A percentile compares a stretch with the other conserved stretches of the same genome.
Conservation (phyloP, 1,140 invertebrate species). For the Heliconius hermathena region DNA sequence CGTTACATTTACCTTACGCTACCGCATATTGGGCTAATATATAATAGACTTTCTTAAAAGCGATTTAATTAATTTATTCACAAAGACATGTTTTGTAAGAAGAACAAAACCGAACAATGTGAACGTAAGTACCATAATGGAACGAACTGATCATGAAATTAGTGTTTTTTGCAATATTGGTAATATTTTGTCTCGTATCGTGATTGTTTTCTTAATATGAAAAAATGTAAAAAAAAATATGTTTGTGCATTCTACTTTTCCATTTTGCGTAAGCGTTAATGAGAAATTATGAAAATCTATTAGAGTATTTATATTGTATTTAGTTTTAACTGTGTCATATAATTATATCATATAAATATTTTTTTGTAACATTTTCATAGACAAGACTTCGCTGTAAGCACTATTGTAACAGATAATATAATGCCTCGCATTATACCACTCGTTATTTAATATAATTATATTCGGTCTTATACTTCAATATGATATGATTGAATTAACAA, state of each 20-base stretch:
- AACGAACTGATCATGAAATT: not conserved
- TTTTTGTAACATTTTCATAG: not conserved
- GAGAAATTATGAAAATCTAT: constrained; percentile 1
- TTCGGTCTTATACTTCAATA: no score
- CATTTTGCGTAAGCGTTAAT: not conserved
- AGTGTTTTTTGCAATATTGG: not conserved
- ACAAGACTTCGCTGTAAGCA: not conserved
- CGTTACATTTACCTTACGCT: not conserved
- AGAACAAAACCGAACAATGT: not conserved
- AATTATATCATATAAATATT: not conserved
- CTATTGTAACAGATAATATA: no score
- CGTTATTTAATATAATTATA: no score
- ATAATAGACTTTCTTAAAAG: constrained; percentile 3
- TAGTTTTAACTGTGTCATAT: not conserved
- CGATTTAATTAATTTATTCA: not conserved
- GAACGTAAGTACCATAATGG: not conserved
- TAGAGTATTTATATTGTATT: not conserved
- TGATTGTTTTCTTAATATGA: not conserved
- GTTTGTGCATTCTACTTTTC: not conserved
- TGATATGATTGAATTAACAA: no score
- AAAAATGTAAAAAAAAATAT: not conserved
- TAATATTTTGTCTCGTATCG: not conserved
- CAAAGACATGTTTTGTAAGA: constrained; percentile 1
- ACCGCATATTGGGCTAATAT: not conserved
- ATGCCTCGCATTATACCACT: no score